These are phyloP conservation scores for Acanthiza pusilla DNA, from an alignment of 2,797 vertebrate species.

Conservation along the genomic window DNA sequence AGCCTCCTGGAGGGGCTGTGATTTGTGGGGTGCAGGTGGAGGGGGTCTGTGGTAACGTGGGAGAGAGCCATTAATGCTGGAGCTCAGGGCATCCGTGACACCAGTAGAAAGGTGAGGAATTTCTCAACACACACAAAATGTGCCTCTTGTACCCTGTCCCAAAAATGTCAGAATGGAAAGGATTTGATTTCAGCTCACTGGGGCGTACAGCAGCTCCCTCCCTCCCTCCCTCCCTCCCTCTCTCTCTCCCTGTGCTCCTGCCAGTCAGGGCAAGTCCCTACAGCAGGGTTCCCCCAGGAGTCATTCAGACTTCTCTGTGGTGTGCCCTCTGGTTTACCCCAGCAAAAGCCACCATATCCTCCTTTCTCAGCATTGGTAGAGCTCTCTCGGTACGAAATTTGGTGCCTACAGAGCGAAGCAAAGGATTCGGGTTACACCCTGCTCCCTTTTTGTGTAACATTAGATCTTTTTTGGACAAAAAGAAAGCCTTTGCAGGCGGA, in stretches of 20 bases:
- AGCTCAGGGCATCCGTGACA: neutral
- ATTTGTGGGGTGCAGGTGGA: neutral
- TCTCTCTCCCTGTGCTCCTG: neutral
- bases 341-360: neutral
- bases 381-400: fast-evolving
- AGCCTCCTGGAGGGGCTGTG: fast-evolving
- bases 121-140: neutral
- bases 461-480: neutral
- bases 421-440: neutral
- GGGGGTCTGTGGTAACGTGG: fast-evolving
- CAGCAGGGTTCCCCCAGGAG: neutral
- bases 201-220: neutral
- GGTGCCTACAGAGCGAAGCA: neutral
- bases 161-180: neutral
- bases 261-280: neutral
- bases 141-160: neutral
- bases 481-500: neutral
- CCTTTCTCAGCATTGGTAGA: neutral
- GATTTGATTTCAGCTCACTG: neutral
- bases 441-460: neutral
- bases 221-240: neutral
- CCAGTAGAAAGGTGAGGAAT: neutral
- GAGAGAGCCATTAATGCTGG: neutral
- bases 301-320: neutral
- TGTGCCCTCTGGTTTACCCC: neutral